Evolutionary conservation across 2,113 vertebrate species (phyloP).

Genomic region (Melanerpes aurifrons): DNA sequence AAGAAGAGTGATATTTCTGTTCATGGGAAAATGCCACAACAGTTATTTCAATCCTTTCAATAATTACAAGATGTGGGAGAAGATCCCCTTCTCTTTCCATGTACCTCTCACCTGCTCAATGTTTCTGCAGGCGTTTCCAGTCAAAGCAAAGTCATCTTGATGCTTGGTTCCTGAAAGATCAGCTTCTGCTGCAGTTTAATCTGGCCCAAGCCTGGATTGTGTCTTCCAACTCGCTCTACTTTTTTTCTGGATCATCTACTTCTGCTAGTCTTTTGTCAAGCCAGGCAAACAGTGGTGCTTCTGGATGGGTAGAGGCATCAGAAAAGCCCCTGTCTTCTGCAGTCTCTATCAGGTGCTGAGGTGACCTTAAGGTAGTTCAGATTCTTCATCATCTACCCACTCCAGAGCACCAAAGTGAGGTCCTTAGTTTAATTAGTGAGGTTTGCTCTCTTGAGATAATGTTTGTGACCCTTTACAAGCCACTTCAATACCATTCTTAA

Average conservation of each 20-base stretch:
- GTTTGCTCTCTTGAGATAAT: neutral
- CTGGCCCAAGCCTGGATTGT: neutral
- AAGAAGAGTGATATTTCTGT: neutral
- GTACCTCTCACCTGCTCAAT: accelerated
- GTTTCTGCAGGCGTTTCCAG: neutral
- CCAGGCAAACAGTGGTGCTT: neutral
- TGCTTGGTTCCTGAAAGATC: neutral
- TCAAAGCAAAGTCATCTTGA: neutral
- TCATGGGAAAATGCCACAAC: neutral
- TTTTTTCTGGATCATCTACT: neutral
- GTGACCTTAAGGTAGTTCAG: neutral
- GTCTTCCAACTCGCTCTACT: neutral
- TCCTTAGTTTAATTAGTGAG: neutral
- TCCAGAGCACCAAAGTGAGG: neutral
- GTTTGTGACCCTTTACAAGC: accelerated
- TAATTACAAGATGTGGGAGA: neutral
- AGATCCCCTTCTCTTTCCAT: neutral
- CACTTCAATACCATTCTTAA: neutral
- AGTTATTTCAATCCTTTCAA: neutral
- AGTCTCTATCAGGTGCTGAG: neutral
- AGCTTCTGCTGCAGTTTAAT: neutral
- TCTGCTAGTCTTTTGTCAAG: neutral
- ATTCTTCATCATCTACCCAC: neutral
- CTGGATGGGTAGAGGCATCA: neutral
- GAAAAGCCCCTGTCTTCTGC: neutral